Conservation (phyloP, 2,888 invertebrate genomes). For the Eupithecia insigniata region DNA sequence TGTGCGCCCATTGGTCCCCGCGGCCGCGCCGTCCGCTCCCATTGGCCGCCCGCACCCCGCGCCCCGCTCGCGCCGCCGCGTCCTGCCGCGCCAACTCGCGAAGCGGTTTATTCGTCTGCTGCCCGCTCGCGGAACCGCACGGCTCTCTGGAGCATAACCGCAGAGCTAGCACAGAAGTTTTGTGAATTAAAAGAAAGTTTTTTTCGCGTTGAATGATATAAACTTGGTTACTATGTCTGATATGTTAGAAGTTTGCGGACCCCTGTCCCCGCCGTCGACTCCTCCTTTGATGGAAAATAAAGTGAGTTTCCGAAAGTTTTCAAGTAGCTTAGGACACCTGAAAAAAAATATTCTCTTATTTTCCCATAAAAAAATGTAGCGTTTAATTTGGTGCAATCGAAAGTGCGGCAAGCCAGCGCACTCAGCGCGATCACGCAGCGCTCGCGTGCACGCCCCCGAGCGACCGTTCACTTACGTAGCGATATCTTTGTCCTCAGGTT, state of each 20-base stretch:
- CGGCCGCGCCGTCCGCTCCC: conserved; percentile 88
- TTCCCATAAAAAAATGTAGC: conserved; percentile 39
- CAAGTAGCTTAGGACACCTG: conserved; percentile 20
- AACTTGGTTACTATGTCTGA: conserved; percentile 72
- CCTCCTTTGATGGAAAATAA: conserved; percentile 86
- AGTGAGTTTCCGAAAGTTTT: conserved; percentile 72
- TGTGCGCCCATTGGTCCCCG: conserved; percentile 83
- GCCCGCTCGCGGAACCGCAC: conserved; percentile 74
- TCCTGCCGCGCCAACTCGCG: conserved; percentile 73
- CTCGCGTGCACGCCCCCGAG: conserved; percentile 63
- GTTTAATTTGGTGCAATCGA: conserved; percentile 67
- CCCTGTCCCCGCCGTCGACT: conserved; percentile 89
- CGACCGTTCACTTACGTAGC: conserved; percentile 75
- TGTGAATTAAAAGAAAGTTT: conserved; percentile 80
- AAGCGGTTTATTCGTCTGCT: conserved; percentile 82
- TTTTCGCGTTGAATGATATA: conserved; percentile 67
- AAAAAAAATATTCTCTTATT: conserved; percentile 25
- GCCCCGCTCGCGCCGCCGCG: conserved; percentile 87
- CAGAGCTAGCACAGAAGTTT: conserved; percentile 70
- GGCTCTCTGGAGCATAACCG: conserved; percentile 66
- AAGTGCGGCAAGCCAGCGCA: conserved; percentile 64
- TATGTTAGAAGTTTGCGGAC: conserved; percentile 78
- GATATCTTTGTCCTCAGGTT: conserved; percentile 77
- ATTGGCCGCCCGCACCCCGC: conserved; percentile 85
- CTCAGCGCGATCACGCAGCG: conserved; percentile 73